Conservation (phyloP, 2,888 invertebrate genomes). For the Nomada ruficornis region DNA sequence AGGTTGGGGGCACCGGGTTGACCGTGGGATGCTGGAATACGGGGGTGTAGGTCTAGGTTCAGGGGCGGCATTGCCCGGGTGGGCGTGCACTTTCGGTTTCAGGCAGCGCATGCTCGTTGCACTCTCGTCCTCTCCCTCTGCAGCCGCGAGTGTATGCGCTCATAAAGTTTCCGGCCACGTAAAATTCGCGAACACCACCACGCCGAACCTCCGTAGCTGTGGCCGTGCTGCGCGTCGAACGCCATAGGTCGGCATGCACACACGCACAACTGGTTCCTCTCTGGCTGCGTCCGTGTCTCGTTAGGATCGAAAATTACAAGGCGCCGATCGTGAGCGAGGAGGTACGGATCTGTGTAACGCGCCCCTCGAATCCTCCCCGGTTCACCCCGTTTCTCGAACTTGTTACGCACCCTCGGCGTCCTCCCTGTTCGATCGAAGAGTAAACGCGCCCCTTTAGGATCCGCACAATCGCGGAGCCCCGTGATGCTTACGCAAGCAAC, state of each 20-base stretch:
- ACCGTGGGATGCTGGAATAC: slow-evolving; percentile 76
- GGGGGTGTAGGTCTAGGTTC: slow-evolving; percentile 83
- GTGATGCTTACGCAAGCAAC: slow-evolving; percentile 10
- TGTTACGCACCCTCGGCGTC: slow-evolving; percentile 9
- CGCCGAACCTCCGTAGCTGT: not conserved
- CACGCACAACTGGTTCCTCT: slow-evolving; percentile 5
- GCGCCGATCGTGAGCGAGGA: slow-evolving; percentile 56
- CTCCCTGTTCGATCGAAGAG: slow-evolving; percentile 34
- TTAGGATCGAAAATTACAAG: slow-evolving; percentile 69
- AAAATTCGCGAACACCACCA: slow-evolving; percentile 54
- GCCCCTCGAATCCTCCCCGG: slow-evolving; percentile 36
- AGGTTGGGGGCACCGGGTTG: slow-evolving; percentile 83
- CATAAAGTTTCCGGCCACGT: slow-evolving; percentile 63
- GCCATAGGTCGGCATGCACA: not conserved
- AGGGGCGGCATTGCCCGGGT: slow-evolving; percentile 76
- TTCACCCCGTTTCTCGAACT: slow-evolving; percentile 25
- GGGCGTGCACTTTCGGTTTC: slow-evolving; percentile 83
- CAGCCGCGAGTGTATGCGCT: slow-evolving; percentile 50
- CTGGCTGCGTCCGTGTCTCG: slow-evolving; percentile 46
- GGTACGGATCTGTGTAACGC: slow-evolving; percentile 18
- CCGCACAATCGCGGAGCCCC: slow-evolving; percentile 13
- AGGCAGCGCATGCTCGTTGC: slow-evolving; percentile 79
- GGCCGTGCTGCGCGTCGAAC: too few relatives aligned
- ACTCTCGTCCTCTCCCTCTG: slow-evolving; percentile 51
- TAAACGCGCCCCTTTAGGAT: slow-evolving; percentile 68